A percentile compares a stretch with the other conserved stretches of the same genome.
These are phyloP conservation scores for Tetrao urogallus DNA, from an alignment of 2,113 vertebrate species.

Conservation along the genomic window DNA sequence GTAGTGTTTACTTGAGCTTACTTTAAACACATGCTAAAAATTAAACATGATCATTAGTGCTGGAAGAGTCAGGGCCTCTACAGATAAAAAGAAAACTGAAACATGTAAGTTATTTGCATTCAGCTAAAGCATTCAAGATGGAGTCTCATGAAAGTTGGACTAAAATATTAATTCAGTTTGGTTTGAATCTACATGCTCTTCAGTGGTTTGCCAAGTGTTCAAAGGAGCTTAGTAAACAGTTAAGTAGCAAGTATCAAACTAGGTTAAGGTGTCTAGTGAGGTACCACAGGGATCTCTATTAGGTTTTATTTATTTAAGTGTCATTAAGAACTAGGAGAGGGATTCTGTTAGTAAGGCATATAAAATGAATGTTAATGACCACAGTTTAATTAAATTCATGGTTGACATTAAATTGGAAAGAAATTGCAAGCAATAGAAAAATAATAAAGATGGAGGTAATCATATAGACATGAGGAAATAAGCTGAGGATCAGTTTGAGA, in stretches of 20 bases:
- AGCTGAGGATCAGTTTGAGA: background rate
- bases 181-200: conserved; percentile 52
- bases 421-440: conserved; percentile 28
- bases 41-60: background rate
- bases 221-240: conserved; percentile 64
- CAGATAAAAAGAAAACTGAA: conserved; percentile 47
- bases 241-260: conserved; percentile 61
- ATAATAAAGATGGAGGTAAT: background rate
- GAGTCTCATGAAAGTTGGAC: conserved; percentile 52
- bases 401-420: conserved; percentile 28
- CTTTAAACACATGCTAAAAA: conserved; percentile 37
- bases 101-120: conserved; percentile 42
- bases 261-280: conserved; percentile 63
- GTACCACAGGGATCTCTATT: conserved; percentile 57
- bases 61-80: conserved; percentile 11
- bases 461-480: background rate
- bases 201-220: conserved; percentile 64
- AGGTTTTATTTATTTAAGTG: conserved; percentile 71
- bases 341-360: conserved; percentile 31
- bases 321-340: conserved; percentile 57
- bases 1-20: background rate
- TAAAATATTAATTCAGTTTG: conserved; percentile 66
- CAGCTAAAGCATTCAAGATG: conserved; percentile 42
- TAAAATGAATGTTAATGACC: conserved; percentile 54
- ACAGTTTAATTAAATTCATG: conserved; percentile 61